Percentiles rank a stretch among this genome's conserved stretches.
These are phyloP conservation scores for Myotis vivesi DNA, from an alignment of 2,797 vertebrate genomes.

Conservation along the genomic window DNA sequence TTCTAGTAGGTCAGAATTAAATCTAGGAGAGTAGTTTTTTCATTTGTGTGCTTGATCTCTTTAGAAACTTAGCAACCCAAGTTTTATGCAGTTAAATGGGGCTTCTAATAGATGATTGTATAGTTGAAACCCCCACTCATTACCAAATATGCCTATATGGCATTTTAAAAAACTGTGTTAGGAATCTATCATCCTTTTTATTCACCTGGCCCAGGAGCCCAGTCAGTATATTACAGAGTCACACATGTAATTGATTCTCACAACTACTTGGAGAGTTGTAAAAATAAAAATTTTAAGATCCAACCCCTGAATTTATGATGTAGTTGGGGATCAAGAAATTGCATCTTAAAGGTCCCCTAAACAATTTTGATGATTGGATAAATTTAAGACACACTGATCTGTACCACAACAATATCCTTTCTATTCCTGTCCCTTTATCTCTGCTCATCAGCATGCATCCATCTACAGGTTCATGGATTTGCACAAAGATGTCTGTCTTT, in stretches of 20 bases:
- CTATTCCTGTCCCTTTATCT: neutral
- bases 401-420: neutral
- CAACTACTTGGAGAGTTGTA: neutral
- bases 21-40: neutral
- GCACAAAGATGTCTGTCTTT: slow-evolving; percentile 37
- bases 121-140: neutral
- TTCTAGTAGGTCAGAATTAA: neutral
- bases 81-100: neutral
- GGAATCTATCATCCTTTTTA: neutral
- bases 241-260: neutral
- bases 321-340: slow-evolving; percentile 1
- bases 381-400: neutral
- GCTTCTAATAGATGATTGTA: neutral
- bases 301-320: neutral
- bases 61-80: neutral
- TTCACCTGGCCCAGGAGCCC: neutral
- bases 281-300: slow-evolving; percentile 17
- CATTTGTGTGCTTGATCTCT: neutral
- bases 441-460: neutral
- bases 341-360: neutral
- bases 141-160: neutral
- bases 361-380: neutral
- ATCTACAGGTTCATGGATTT: neutral
- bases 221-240: neutral
- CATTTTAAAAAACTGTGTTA: neutral